These are phyloP conservation scores for Leptocoma aspasia DNA, from an alignment of 2,113 vertebrate genomes.

Conservation along the genomic window DNA sequence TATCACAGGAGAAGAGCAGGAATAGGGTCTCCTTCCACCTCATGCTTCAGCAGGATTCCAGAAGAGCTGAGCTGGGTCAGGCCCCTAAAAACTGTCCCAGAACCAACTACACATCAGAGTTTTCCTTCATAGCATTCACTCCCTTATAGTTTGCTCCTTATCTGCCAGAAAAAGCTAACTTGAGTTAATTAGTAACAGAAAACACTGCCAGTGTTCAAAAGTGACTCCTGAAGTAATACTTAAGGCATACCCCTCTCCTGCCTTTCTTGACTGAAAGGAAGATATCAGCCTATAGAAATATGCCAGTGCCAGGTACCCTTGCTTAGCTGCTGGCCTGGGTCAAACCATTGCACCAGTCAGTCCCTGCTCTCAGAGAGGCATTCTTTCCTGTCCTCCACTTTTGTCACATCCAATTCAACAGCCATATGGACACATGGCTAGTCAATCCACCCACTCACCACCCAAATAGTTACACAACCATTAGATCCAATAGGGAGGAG, in stretches of 20 bases:
- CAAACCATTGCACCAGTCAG: not conserved
- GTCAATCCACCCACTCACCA: not conserved
- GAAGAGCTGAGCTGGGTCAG: not conserved
- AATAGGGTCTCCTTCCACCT: not conserved
- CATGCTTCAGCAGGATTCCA: not conserved
- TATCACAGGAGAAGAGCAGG: not conserved
- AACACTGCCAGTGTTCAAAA: not conserved
- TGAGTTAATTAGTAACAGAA: not conserved
- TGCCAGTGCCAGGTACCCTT: not conserved
- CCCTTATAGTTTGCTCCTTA: not conserved
- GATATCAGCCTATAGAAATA: not conserved
- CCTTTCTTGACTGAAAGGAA: not conserved
- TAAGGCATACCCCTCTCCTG: not conserved
- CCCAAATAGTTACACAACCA: not conserved
- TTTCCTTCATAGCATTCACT: not conserved
- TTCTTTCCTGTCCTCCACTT: not conserved
- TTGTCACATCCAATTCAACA: rapidly evolving
- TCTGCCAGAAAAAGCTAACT: not conserved
- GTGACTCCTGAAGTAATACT: not conserved
- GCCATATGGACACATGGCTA: rapidly evolving
- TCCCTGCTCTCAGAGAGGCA: not conserved
- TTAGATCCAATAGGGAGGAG: not conserved
- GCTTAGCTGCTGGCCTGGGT: not conserved
- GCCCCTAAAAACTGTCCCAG: not conserved
- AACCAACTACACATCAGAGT: not conserved